Evolutionary conservation across 1,140 invertebrate species (phyloP).

Genomic region (Pygmarrhopalites habei): DNA sequence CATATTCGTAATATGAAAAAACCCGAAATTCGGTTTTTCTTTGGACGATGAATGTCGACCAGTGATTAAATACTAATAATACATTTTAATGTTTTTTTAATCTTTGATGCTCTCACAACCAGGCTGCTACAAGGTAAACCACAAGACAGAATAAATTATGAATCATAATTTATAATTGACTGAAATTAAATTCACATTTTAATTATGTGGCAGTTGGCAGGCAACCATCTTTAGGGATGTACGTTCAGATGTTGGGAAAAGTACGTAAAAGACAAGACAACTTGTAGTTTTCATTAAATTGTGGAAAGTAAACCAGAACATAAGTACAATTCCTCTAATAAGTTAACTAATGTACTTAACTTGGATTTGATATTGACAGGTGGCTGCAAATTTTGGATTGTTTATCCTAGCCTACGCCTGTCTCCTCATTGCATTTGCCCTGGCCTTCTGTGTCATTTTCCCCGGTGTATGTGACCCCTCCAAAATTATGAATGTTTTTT

Average conservation of each 20-base stretch:
- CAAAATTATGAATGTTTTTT: background rate
- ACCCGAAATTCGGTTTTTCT: too few relatives aligned
- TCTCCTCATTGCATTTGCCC: conserved; percentile 64
- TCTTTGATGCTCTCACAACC: too few relatives aligned
- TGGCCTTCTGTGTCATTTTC: conserved; percentile 37
- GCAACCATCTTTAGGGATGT: conserved; percentile 75
- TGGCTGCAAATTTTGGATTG: conserved; percentile 72
- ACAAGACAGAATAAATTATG: too few relatives aligned
- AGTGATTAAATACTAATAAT: too few relatives aligned
- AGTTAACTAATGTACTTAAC: too few relatives aligned
- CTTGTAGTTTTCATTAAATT: background rate
- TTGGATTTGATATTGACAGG: conserved; percentile 45
- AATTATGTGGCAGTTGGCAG: conserved; percentile 52
- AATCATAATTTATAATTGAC: too few relatives aligned
- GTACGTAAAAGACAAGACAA: too few relatives aligned
- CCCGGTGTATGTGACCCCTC: conserved; percentile 19
- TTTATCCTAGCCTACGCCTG: conserved; percentile 72
- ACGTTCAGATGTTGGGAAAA: conserved; percentile 76
- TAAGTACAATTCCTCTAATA: too few relatives aligned
- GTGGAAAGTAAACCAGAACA: background rate
- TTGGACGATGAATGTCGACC: too few relatives aligned
- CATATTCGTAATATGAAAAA: too few relatives aligned
- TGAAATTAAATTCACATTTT: background rate
- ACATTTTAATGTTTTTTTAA: too few relatives aligned
- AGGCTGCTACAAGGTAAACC: conserved; percentile 57